phyloP scores from a whole-genome alignment of 2,888 invertebrate genomes.

The Mythimna ferrago region DNA sequence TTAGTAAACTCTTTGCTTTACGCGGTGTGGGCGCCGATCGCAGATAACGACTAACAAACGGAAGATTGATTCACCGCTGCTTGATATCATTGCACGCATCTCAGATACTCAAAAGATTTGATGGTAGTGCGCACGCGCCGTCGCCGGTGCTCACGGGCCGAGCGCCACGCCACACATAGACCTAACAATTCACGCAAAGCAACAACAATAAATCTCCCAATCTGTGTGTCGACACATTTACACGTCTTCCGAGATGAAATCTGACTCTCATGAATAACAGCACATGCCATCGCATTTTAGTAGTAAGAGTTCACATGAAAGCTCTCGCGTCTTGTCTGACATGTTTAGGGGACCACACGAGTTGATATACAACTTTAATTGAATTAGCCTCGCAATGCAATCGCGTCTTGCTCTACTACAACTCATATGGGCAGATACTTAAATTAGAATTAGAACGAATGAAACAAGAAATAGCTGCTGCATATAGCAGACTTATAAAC shows the following conservation, averaged over 20 bases:
- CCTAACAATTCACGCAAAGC: slow-evolving; percentile 78
- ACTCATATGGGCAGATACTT: slow-evolving; percentile 43
- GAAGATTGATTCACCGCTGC: slow-evolving; percentile 87
- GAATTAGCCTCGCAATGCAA: slow-evolving; percentile 53
- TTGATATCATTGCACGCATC: slow-evolving; percentile 82
- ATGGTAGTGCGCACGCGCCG: slow-evolving; percentile 80
- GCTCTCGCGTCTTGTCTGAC: slow-evolving; percentile 68
- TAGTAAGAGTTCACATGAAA: slow-evolving; percentile 72
- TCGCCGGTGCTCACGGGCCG: slow-evolving; percentile 62
- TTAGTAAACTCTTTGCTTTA: slow-evolving; percentile 75
- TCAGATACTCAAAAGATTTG: slow-evolving; percentile 80
- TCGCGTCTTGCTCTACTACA: slow-evolving; percentile 42
- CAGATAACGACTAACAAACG: slow-evolving; percentile 81
- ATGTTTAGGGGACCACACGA: slow-evolving; percentile 80
- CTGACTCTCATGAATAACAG: slow-evolving; percentile 83
- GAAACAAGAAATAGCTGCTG: slow-evolving; percentile 18
- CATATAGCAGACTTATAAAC: slow-evolving; percentile 8
- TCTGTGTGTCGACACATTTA: slow-evolving; percentile 79
- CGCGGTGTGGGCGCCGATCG: slow-evolving; percentile 80
- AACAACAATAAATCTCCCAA: slow-evolving; percentile 84
- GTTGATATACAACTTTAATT: slow-evolving; percentile 60
- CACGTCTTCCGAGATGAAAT: slow-evolving; percentile 80
- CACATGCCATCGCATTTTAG: slow-evolving; percentile 80
- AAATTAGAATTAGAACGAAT: slow-evolving; percentile 43
- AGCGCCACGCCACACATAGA: slow-evolving; percentile 72